These are phyloP conservation scores for Drosophila sulfurigaster DNA, from an alignment of 1,140 invertebrate species.

Conservation along the genomic window DNA sequence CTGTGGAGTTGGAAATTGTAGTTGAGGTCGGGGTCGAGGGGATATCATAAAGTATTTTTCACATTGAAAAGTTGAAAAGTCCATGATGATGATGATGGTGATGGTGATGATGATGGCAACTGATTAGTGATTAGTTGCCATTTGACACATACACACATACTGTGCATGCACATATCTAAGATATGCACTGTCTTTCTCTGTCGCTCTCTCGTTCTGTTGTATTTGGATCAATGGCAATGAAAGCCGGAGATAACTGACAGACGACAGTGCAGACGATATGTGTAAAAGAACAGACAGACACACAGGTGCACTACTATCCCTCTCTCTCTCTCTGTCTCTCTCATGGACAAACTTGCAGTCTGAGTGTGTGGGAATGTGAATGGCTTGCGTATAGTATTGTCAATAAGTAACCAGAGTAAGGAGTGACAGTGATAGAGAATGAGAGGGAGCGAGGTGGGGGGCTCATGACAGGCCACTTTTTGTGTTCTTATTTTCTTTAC, in stretches of 20 bases:
- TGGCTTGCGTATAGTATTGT: constrained; percentile 38
- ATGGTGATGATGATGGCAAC: constrained; percentile 48
- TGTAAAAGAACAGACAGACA: constrained; percentile 12
- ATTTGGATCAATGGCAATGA: constrained; percentile 19
- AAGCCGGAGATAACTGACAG: constrained; percentile 7
- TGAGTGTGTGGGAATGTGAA: constrained; percentile 61
- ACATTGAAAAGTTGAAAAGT: constrained; percentile 48
- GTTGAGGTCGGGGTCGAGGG: neutral
- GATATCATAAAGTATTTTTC: constrained; percentile 50
- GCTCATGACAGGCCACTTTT: constrained; percentile 43
- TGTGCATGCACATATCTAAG: neutral
- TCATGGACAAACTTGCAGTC: constrained; percentile 15
- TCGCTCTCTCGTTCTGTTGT: constrained; percentile 7
- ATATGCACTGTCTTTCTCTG: neutral
- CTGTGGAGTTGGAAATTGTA: neutral
- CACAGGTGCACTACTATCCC: constrained; percentile 23
- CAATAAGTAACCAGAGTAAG: constrained; percentile 41
- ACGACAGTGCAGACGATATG: neutral
- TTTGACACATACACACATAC: constrained; percentile 57
- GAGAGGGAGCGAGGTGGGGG: neutral
- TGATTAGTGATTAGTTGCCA: constrained; percentile 78
- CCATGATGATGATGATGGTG: constrained; percentile 18
- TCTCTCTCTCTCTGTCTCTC: neutral
- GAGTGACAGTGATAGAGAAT: neutral
- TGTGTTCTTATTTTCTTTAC: constrained; percentile 21